Percentiles rank a stretch among this genome's conserved stretches.
phyloP scores from a whole-genome alignment of 1,140 invertebrate species.

The Drosophila equinoxialis region DNA sequence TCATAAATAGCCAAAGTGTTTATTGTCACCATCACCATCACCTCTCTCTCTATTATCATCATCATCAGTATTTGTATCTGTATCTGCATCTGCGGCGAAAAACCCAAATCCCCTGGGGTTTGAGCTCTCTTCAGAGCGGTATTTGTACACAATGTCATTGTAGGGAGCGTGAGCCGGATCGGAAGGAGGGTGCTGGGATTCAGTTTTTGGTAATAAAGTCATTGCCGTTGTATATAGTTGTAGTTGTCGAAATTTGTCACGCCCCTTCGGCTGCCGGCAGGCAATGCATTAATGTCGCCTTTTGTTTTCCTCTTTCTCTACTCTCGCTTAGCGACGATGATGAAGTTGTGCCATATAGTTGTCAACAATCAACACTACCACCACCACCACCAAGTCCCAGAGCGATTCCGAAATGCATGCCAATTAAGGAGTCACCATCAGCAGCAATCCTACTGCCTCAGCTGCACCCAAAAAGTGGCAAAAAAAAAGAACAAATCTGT shows the following conservation, averaged over 20 bases:
- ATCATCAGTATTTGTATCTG: background rate
- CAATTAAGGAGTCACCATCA: conserved; percentile 55
- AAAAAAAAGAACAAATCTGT: conserved; percentile 41
- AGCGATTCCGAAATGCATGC: conserved; percentile 57
- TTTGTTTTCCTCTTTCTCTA: conserved; percentile 55
- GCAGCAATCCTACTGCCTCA: conserved; percentile 50
- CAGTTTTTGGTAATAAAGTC: conserved; percentile 73
- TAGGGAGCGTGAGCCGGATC: conserved; percentile 35
- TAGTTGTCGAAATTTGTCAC: conserved; percentile 77
- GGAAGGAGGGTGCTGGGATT: conserved; percentile 12
- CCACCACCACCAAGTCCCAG: conserved; percentile 26
- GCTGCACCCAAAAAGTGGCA: conserved; percentile 20
- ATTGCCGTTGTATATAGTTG: conserved; percentile 71
- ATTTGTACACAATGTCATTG: conserved; percentile 66
- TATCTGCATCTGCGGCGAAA: conserved; percentile 55
- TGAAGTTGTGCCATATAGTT: conserved; percentile 76
- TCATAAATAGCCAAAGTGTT: conserved; percentile 81
- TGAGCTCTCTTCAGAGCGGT: conserved; percentile 49
- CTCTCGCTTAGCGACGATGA: conserved; percentile 41
- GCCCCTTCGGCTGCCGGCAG: conserved; percentile 76
- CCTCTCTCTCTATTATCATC: too few species aligned
- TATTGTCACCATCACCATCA: conserved; percentile 58
- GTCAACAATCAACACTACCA: conserved; percentile 59
- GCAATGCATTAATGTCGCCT: conserved; percentile 76
- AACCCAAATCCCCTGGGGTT: conserved; percentile 53